phyloP scores from a whole-genome alignment of 2,888 invertebrate species.

The Abscondita cerata region DNA sequence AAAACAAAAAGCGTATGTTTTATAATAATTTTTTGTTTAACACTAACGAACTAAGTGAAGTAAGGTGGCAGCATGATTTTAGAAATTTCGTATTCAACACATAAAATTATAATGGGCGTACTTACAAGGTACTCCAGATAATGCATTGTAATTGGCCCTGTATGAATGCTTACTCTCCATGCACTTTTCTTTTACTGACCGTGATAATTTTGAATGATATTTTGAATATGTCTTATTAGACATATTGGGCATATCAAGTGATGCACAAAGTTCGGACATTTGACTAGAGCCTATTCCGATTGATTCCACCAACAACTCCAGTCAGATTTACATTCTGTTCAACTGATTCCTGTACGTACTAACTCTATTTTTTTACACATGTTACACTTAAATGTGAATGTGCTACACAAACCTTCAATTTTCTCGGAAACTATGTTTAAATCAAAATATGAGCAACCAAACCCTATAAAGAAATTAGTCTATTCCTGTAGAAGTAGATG shows the following conservation, averaged over 20 bases:
- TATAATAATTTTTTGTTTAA: not conserved
- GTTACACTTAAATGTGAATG: not conserved
- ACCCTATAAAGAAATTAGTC: not conserved
- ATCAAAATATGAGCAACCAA: not conserved
- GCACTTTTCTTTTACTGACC: not conserved
- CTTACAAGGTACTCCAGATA: not conserved
- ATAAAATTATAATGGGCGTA: not conserved
- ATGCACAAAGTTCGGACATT: not conserved
- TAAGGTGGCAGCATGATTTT: too few relatives aligned
- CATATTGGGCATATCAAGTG: not conserved
- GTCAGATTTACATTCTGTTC: too few relatives aligned
- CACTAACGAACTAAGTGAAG: not conserved
- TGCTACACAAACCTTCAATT: not conserved
- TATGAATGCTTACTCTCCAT: not conserved
- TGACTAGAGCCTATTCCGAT: not conserved
- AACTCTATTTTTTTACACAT: not conserved
- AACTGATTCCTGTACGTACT: not conserved
- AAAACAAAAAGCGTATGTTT: not conserved
- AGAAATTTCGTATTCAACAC: too few relatives aligned
- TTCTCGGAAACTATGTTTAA: not conserved
- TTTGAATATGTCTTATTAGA: not conserved
- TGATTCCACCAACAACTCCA: not conserved
- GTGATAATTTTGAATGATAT: not conserved
- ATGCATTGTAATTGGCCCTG: slow-evolving; percentile 9
- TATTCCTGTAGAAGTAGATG: too few relatives aligned